These are phyloP conservation scores for Melinaea menophilus DNA, from an alignment of 2,888 invertebrate genomes.

Conservation along the genomic window DNA sequence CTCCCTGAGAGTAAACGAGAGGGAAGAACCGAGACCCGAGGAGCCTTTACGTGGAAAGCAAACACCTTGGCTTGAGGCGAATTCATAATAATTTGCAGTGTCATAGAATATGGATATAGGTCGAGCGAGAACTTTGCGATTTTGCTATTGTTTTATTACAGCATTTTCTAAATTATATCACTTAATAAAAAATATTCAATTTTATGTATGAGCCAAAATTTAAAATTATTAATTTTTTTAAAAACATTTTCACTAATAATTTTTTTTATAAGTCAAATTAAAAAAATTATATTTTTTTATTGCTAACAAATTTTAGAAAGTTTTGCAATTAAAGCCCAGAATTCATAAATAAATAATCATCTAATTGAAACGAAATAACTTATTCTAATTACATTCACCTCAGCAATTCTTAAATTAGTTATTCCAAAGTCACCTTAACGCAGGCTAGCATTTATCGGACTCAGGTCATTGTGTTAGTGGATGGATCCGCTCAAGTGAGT, in stretches of 20 bases:
- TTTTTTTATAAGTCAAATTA: too few relatives aligned
- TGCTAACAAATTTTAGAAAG: not conserved
- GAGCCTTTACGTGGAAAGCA: slow-evolving; percentile 4
- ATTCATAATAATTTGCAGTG: slow-evolving; percentile 4
- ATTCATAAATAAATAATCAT: not conserved
- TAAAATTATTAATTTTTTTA: too few relatives aligned
- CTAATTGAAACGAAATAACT: not conserved
- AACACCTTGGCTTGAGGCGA: slow-evolving; percentile 8
- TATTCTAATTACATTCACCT: not conserved
- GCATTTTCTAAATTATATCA: too few relatives aligned
- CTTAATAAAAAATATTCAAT: too few relatives aligned
- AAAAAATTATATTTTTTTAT: too few relatives aligned
- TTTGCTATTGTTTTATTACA: too few relatives aligned
- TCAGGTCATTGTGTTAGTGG: slow-evolving; percentile 68
- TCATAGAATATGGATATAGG: slow-evolving; percentile 2
- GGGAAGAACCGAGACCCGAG: slow-evolving; percentile 8
- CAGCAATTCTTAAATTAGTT: not conserved
- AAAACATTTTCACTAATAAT: too few relatives aligned
- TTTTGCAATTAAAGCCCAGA: not conserved
- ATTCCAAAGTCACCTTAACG: slow-evolving; percentile 17
- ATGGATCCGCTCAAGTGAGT: slow-evolving; percentile 56
- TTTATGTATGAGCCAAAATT: not conserved
- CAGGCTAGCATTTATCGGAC: slow-evolving; percentile 43
- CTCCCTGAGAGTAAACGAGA: slow-evolving; percentile 38
- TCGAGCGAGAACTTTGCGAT: too few relatives aligned